A percentile compares a stretch with the other conserved stretches of the same genome.
Evolutionary conservation across 2,797 vertebrate species (phyloP).

Genomic region (Helostoma temminkii): DNA sequence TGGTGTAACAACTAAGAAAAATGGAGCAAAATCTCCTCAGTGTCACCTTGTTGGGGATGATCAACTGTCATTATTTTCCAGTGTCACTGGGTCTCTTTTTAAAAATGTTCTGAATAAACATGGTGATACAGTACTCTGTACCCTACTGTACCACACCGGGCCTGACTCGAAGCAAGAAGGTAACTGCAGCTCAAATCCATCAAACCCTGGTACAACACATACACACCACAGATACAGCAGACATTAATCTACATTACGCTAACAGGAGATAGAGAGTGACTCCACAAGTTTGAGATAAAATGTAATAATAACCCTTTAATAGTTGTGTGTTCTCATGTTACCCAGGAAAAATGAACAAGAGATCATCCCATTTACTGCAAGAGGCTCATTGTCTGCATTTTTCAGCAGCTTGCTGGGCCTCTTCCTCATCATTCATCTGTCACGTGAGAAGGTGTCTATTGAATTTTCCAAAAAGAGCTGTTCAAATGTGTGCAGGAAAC

Average conservation of each 20-base stretch:
- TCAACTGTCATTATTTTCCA: constrained; percentile 52
- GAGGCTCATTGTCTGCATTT: constrained; percentile 36
- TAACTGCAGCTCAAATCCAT: constrained; percentile 51
- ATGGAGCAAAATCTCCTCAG: constrained; percentile 11
- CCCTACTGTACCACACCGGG: constrained; percentile 46
- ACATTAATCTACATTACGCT: constrained; percentile 48
- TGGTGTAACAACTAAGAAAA: constrained; percentile 12
- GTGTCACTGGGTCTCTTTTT: constrained; percentile 52
- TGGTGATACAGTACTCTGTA: constrained; percentile 30
- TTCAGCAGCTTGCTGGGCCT: constrained; percentile 41
- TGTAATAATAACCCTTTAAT: constrained; percentile 31
- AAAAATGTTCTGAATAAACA: constrained; percentile 65
- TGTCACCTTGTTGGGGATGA: constrained; percentile 39
- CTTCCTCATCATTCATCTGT: constrained; percentile 61
- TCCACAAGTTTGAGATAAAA: constrained; percentile 44
- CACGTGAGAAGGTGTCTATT: constrained; percentile 22
- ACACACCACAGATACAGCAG: constrained; percentile 23
- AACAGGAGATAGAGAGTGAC: constrained; percentile 36
- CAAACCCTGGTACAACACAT: constrained; percentile 12
- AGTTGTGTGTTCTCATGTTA: constrained; percentile 38
- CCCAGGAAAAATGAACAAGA: constrained; percentile 42
- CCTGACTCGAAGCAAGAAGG: constrained; percentile 42
- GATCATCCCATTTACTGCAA: constrained; percentile 21
- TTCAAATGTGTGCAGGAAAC: constrained; percentile 7
- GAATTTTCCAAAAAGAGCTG: constrained; percentile 16